Base-by-base conservation (phyloP, 2,888 invertebrate genomes). In the Conchocele bisecta region DNA sequence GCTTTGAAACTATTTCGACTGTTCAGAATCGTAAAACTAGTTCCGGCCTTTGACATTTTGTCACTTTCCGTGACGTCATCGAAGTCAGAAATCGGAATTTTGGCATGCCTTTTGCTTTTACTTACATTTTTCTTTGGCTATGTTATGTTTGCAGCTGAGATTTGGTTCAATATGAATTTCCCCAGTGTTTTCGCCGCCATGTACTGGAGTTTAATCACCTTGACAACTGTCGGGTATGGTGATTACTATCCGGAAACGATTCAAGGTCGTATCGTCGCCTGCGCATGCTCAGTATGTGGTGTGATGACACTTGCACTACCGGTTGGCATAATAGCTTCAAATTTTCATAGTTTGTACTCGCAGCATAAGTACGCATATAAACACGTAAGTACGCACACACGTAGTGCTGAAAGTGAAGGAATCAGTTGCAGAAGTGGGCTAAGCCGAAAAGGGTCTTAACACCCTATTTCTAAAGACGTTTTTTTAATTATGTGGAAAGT, bases 141-240 rank as follows among this genome's bases (percentile, higher is more conserved):
- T 26, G 15, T 59, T 24, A 35, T 59, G 46, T 59, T 31, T 29
- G 29, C 37, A 7, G 46, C 31, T 20, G 46, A 59, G 17, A 11
- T 31, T 4, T 28, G 31, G 13, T 22, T 35, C 2, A 35, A 20
- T 15, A 37, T 37, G 13, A 46, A 26, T 3, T 35, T 46, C 4
- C 46, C 46, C 5, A 42, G 24, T 1, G 2, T 26, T 7, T 59
- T 35, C 37, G 26, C 35, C 26, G 44, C 35, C 20, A 42, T 59
- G 35, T 59, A 46, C 35, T 59, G 59, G 59, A 48, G 46, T 13
- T 17, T 59, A 7, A 59, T 59, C 13, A 59, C 59, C 20, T n/a
- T 59, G 29, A 59, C 59, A 17, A 59, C 59, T 1, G 59, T 59
- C n/a, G 59, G 59, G 3, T 59, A 59, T 22, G 59, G 59, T 15